Percentiles rank a stretch among this genome's conserved stretches.
These are phyloP conservation scores for Philereme vetulata DNA, from an alignment of 2,888 invertebrate species.

Conservation along the genomic window DNA sequence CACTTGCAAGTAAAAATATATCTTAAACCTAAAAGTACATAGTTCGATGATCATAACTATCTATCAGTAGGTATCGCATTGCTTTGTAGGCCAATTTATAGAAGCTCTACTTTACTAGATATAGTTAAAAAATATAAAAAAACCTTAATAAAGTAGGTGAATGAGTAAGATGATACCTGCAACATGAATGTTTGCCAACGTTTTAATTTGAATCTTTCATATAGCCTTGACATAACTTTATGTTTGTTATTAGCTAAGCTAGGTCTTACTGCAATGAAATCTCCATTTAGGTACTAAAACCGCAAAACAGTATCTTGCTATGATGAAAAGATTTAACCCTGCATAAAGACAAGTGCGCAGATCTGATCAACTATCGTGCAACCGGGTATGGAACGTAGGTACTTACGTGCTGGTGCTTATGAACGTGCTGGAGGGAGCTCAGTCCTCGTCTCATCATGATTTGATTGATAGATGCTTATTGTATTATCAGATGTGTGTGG, in stretches of 20 bases:
- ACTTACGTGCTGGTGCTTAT: too few species aligned
- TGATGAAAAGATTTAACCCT: conserved; percentile 38
- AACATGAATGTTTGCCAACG: conserved; percentile 1
- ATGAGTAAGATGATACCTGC: neutral
- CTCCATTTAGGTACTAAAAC: conserved; percentile 53
- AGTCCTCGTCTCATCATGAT: too few species aligned
- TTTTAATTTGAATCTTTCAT: neutral
- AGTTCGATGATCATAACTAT: too few species aligned
- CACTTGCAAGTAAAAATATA: neutral
- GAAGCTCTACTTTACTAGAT: too few species aligned
- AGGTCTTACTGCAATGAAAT: conserved; percentile 26
- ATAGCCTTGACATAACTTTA: conserved; percentile 27
- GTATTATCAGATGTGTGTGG: too few species aligned
- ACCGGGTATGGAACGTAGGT: neutral
- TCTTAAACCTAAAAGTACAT: too few species aligned
- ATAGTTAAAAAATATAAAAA: too few species aligned
- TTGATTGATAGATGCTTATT: too few species aligned
- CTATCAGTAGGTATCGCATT: too few species aligned
- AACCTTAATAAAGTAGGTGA: neutral
- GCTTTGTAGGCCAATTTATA: too few species aligned
- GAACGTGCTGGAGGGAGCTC: too few species aligned
- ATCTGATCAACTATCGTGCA: neutral
- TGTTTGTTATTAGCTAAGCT: conserved; percentile 16
- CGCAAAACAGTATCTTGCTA: conserved; percentile 53
- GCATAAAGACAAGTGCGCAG: conserved; percentile 1